A percentile compares a stretch with the other conserved stretches of the same genome.
Conservation (phyloP, 2,888 invertebrate species). For the Pseudoips prasinana region DNA sequence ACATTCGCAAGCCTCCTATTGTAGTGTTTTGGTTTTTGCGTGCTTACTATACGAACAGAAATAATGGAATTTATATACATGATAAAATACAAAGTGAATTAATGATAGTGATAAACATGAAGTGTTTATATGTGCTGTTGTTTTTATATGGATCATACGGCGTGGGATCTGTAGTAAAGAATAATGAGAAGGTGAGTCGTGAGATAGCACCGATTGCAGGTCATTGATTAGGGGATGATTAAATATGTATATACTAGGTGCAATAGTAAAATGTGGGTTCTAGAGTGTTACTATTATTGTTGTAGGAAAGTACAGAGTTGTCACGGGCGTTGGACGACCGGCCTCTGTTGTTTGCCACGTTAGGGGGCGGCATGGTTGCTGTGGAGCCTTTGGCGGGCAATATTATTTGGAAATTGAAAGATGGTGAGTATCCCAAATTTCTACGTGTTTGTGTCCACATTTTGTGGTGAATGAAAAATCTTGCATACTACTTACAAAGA, state of each 20-base stretch:
- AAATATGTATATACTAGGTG: constrained; percentile 18
- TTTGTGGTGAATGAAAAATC: too few relatives aligned
- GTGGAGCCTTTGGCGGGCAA: constrained; percentile 92
- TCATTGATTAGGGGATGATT: constrained; percentile 32
- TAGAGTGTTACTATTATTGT: constrained; percentile 32
- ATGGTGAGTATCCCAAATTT: too few relatives aligned
- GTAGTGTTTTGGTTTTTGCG: constrained; percentile 34
- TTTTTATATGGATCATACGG: constrained; percentile 57
- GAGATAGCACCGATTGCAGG: constrained; percentile 41
- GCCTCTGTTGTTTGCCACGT: constrained; percentile 93
- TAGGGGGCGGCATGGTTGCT: constrained; percentile 96
- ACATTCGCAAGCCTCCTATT: constrained; percentile 28
- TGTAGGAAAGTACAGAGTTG: constrained; percentile 83
- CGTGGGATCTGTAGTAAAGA: constrained; percentile 53
- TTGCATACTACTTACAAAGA: too few relatives aligned
- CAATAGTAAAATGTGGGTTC: constrained; percentile 7
- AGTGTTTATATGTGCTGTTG: constrained; percentile 49
- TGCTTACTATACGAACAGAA: constrained; percentile 26
- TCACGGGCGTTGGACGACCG: constrained; percentile 86
- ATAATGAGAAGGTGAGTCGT: constrained; percentile 61
- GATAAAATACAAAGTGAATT: constrained; percentile 23
- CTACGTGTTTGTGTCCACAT: too few relatives aligned
- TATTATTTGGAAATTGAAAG: constrained; percentile 94
- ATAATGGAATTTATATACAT: constrained; percentile 40
- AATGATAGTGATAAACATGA: constrained; percentile 47